Evolutionary conservation across 2,797 vertebrate genomes (phyloP), one percentile per base, ranked within the genome.

Genomic region (Chiloscyllium punctatum): DNA sequence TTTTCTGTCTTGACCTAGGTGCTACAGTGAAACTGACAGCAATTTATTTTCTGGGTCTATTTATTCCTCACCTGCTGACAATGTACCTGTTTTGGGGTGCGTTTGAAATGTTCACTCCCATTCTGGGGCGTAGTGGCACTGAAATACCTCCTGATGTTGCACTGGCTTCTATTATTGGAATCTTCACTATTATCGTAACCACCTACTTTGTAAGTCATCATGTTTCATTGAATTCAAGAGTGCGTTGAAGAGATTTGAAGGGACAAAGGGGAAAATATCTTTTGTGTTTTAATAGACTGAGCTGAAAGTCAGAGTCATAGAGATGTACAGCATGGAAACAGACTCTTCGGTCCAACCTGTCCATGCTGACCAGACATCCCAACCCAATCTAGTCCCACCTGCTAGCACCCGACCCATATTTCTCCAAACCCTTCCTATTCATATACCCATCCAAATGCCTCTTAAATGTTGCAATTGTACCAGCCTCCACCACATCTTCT

Each of bases 61-160:
- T 98, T 86, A 77, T 98, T 96, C 99, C 99, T 0, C 99, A 99
- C 23, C 95, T 99, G 30, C 99, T 99, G 96, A 97, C 98, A 96
- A 97, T 99, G 96, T 99, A 99, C 96, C 98, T 99, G 96, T 98
- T 98, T 96, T 99, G 99, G 99, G 98, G 98, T 71, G 98, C 99
- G 87, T 99, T 99, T 97, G 99, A 99, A 97, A 99, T 99, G 97
- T 99, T 99, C 96, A 98, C 98, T 0, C 99, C 99, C 95, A 99
- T 99, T 96, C 98, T 99, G 97, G 99, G 99, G 15, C 98, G 99
- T 96, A 99, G 98, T 30, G 99, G 99, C 96, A 99, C 99, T 0
- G 99, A 99, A 97, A 98, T 99, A 74, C 98, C 98, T 9, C 98
- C 99, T 0, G 99, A 99, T 95, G 96, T 98, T 95, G 98, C 99